These are phyloP conservation scores for Leuciscus waleckii DNA, from an alignment of 2,797 vertebrate genomes.

Conservation along the genomic window DNA sequence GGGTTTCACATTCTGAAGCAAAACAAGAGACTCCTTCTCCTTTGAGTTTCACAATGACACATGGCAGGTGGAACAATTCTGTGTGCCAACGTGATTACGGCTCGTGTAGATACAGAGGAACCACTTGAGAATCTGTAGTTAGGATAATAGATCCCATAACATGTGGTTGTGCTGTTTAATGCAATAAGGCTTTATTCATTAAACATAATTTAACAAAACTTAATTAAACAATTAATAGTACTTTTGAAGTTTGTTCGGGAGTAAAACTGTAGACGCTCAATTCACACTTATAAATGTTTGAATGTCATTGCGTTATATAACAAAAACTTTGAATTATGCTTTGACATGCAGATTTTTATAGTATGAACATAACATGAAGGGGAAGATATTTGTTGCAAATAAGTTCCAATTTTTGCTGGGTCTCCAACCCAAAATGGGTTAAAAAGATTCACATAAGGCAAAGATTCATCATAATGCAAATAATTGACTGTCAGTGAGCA, in stretches of 20 bases:
- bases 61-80: slow-evolving; percentile 38
- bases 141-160: too few species aligned
- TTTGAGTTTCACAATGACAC: slow-evolving; percentile 55
- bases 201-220: neutral
- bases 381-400: neutral
- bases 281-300: neutral
- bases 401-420: too few species aligned
- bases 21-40: slow-evolving; percentile 61
- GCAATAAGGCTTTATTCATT: neutral
- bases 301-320: neutral
- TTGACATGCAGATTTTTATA: neutral
- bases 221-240: neutral
- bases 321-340: neutral
- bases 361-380: neutral
- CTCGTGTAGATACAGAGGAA: slow-evolving; percentile 28
- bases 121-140: neutral
- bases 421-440: neutral
- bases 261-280: neutral
- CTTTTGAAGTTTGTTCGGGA: neutral
- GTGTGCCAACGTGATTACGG: slow-evolving; percentile 26
- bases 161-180: neutral
- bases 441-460: neutral
- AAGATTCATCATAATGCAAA: neutral
- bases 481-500: neutral
- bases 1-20: slow-evolving; percentile 61